Conservation (phyloP, 2,888 invertebrate genomes). For the Lepas anatifera region DNA sequence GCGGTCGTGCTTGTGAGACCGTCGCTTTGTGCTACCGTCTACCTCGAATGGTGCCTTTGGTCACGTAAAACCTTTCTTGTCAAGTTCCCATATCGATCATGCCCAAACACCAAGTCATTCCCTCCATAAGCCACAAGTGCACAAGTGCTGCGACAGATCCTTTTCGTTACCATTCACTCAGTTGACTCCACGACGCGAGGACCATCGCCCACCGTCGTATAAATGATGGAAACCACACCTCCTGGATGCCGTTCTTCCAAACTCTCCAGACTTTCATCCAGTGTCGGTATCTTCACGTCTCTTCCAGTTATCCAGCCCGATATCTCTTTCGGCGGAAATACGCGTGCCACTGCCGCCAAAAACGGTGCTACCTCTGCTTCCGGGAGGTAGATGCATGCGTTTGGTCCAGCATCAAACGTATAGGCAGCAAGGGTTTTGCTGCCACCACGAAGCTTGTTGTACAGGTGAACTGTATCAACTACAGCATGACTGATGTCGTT, state of each 20-base stretch:
- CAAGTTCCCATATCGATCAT: no score
- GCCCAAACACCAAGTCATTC: no score
- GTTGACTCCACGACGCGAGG: conserved; percentile 15
- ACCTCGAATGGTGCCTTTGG: no score
- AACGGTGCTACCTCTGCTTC: conserved; percentile 59
- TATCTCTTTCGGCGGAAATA: conserved; percentile 48
- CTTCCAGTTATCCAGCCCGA: conserved; percentile 19
- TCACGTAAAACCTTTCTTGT: no score
- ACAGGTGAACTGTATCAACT: conserved; percentile 63
- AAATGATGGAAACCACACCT: conserved; percentile 20
- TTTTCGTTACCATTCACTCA: no score
- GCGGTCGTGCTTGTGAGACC: no score
- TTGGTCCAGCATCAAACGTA: conserved; percentile 97
- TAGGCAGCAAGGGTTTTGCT: conserved; percentile 72
- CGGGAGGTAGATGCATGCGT: conserved; percentile 77
- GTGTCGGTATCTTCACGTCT: background rate
- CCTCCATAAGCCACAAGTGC: no score
- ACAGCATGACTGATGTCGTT: conserved; percentile 74
- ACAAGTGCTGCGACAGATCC: no score
- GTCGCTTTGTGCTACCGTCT: no score
- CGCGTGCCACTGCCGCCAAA: conserved; percentile 50
- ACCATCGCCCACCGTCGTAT: conserved; percentile 24
- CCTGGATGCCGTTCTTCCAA: background rate
- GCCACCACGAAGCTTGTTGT: conserved; percentile 44
- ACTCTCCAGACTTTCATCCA: background rate